Evolutionary conservation across 2,888 invertebrate species (phyloP), one percentile per base, ranked within the genome.

Genomic region (Neria commutata): DNA sequence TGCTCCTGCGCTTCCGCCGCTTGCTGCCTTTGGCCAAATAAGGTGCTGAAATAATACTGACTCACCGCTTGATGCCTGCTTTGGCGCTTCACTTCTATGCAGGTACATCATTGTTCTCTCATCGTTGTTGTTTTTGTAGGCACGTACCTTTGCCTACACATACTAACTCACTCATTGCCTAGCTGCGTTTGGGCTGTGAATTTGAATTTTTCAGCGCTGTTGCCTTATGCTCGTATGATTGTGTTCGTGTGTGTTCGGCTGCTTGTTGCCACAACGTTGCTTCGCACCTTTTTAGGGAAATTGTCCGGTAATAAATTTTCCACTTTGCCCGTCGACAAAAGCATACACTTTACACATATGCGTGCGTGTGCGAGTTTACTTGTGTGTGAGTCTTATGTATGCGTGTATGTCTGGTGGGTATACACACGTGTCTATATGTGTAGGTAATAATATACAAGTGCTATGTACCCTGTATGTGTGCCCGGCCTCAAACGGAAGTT

Each of bases 241-340:
- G 6, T 19, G 2, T 42, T 45, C 6, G 10, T 24, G 8, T 26
- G 40, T 21, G 23, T 51, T 48, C 52, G 25, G 8, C 37, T 24
- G 65, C 34, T 56, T 63, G 65, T 67, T n/a, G n/a, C n/a, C n/a
- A n/a, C n/a, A n/a, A n/a, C n/a, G n/a, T n/a, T n/a, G n/a, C n/a
- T 69, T 64, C 62, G 61, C 65, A 67, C 64, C 64, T 56, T 63
- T 65, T 64, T 57, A 54, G 66, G 62, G 71, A 72, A 74, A 73
- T 74, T 71, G 74, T 73, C 71, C 72, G 76, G 72, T 72, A 77
- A 78, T 77, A 78, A 77, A 77, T 77, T 76, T 75, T 69, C 70
- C 67, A 67, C 74, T 70, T 68, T 72, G 68, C 70, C 70, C 73
- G 77, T 67, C 73, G 68, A 73, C 75, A 75, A 77, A 77, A 72